Percentiles rank a stretch among this genome's conserved stretches.
Evolutionary conservation across 53 echinoderm and acorn worm species (phyloP).

Genomic region (Paelopatides confundens): DNA sequence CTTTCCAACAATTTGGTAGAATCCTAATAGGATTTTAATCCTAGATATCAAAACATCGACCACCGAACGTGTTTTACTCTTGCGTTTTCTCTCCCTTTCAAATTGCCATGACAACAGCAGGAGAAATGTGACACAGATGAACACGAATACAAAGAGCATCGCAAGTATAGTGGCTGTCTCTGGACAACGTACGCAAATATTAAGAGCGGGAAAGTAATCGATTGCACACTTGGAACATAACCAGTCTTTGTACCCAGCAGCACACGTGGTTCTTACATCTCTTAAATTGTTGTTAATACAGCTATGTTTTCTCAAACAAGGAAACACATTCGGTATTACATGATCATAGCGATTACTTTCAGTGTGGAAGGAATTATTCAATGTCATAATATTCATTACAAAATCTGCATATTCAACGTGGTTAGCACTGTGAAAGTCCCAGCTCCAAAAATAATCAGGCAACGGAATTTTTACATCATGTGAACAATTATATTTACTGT

Average conservation of each 20-base stretch:
- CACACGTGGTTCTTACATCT: not conserved
- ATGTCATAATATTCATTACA: not conserved
- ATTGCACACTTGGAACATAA: not conserved
- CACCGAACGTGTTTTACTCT: not conserved
- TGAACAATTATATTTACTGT: not conserved
- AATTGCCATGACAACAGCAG: slow-evolving; percentile 5
- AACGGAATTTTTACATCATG: not conserved
- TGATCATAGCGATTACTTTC: not conserved
- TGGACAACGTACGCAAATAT: slow-evolving; percentile 2
- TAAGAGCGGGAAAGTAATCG: not conserved
- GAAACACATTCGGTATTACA: not conserved
- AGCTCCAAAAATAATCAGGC: no score
- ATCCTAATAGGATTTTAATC: slow-evolving; percentile 32
- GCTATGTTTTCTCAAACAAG: not conserved
- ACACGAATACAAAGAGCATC: not conserved
- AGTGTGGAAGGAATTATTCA: not conserved
- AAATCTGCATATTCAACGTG: not conserved
- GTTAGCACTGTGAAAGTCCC: not conserved
- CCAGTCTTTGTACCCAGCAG: slow-evolving; percentile 11
- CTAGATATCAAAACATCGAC: slow-evolving; percentile 18
- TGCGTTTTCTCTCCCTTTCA: not conserved
- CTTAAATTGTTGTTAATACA: not conserved
- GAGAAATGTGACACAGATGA: not conserved
- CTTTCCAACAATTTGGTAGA: slow-evolving; percentile 39
- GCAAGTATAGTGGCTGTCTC: not conserved